Base-by-base conservation (phyloP, 2,888 invertebrate species). In the Tenthredo mesomela region DNA sequence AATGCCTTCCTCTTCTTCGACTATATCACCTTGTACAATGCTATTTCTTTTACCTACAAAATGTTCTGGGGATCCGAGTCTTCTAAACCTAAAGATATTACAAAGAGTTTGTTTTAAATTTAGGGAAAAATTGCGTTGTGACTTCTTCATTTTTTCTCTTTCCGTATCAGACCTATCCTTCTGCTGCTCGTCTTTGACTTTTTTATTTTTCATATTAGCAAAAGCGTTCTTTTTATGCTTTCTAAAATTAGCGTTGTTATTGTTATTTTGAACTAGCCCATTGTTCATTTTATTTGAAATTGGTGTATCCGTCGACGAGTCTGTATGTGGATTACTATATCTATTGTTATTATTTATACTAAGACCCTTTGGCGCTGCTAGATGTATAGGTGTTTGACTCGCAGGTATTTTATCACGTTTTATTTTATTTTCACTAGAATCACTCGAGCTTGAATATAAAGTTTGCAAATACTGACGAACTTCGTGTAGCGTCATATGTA, bases 401-500 rank as follows among this genome's bases (percentile, higher is more conserved):
- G 87, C 87, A 21, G 88, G 84, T 83, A 89, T 88, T 86, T 92
- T 92, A 83, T 92, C 93, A 58, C 92, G 93, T 87, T 93, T 93
- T 61, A 94, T 94, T 91, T 94, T 94, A 86, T 94, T 93, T 86
- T 95, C 95, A 78, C 94, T 94, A 47, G 96, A 96, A 90, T 96
- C 96, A 90, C 96, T 96, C 75, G 96, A 96, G 92, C 96, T 96
- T 54, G 97, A 97, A 92, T 97, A 97, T 70, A 97, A 94, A 9
- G 96, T 97, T 88, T 97, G 97, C 89, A 97, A 94, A 92, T 97
- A 97, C 90, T 97, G 96, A 87, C 97, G 95, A 91, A 97, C 97
- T 93, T 97, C 97, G 89, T 97, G 96, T 85, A 98, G 93, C 12
- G 97, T 97, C 96, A 97, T 96, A 92, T 97, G 97, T 87, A 97